These are phyloP conservation scores for Rambutsinella grinnellia DNA, from an alignment of 2,888 invertebrate species.

Conservation along the genomic window DNA sequence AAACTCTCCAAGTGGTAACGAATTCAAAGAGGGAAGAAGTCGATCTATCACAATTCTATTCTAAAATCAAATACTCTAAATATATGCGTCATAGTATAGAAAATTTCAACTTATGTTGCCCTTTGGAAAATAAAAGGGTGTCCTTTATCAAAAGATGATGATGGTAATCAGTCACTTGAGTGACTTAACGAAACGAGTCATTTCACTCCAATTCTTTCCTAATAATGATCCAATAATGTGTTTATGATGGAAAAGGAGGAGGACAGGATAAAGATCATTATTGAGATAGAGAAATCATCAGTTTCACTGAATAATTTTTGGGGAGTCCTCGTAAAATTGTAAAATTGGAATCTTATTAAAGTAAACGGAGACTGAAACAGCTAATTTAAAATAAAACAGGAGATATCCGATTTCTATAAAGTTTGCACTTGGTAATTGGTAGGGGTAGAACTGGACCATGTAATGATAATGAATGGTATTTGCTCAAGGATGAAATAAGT, in stretches of 20 bases:
- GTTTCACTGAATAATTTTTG: too few relatives aligned
- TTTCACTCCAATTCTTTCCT: slow-evolving; percentile 40
- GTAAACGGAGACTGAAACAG: too few relatives aligned
- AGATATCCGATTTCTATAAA: too few relatives aligned
- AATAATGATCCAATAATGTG: slow-evolving; percentile 52
- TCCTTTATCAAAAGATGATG: slow-evolving; percentile 35
- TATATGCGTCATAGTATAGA: slow-evolving; percentile 22
- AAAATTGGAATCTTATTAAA: too few relatives aligned
- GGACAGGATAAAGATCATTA: slow-evolving; percentile 10
- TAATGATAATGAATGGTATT: slow-evolving; percentile 51
- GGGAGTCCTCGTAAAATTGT: too few relatives aligned
- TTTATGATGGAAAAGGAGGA: slow-evolving; percentile 44
- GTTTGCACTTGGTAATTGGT: too few relatives aligned
- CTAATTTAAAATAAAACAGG: slow-evolving; percentile 52
- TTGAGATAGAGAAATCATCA: too few relatives aligned
- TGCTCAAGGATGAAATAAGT: slow-evolving; percentile 52
- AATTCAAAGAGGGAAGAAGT: too few relatives aligned
- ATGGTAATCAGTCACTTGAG: slow-evolving; percentile 54
- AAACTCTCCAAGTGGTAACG: too few relatives aligned
- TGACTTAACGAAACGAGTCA: slow-evolving; percentile 50
- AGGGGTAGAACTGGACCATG: slow-evolving; percentile 25
- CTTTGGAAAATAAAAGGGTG: slow-evolving; percentile 39
- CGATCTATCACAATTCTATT: slow-evolving; percentile 41
- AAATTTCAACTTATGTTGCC: neutral
- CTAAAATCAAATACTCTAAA: slow-evolving; percentile 37